A percentile compares a stretch with the other conserved stretches of the same genome.
Evolutionary conservation across 35 echinoderm and acorn worm genomes (phyloP).

Genomic region (Patiria miniata): DNA sequence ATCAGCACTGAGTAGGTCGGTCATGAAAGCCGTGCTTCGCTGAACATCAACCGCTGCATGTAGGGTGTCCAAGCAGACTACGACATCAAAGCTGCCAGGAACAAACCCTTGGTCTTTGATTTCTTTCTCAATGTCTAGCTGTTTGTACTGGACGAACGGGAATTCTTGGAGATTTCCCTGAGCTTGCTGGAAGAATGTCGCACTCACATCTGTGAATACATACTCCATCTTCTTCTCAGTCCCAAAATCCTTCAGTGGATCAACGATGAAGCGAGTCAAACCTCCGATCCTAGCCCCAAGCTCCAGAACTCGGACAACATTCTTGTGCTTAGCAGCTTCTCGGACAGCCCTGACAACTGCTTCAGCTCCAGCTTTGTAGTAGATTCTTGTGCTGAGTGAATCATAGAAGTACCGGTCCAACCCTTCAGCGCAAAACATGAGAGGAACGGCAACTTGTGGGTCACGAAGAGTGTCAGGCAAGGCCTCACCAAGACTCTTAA

Average conservation of each 20-base stretch:
- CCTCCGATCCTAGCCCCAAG: constrained; percentile 95
- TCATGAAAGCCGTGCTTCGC: constrained; percentile 61
- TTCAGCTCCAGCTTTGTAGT: constrained; percentile 87
- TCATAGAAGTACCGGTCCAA: constrained; percentile 87
- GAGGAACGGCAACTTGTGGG: constrained; percentile 68
- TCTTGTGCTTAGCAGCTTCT: constrained; percentile 66
- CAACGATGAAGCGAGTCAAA: constrained; percentile 74
- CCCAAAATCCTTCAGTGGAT: constrained; percentile 67
- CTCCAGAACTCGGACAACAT: constrained; percentile 81
- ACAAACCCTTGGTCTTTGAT: constrained; percentile 85
- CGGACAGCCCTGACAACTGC: constrained; percentile 63
- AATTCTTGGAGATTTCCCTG: constrained; percentile 48
- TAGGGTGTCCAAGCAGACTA: constrained; percentile 89
- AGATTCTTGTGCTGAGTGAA: constrained; percentile 79
- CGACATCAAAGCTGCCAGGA: constrained; percentile 76
- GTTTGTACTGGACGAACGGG: constrained; percentile 90
- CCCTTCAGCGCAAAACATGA: constrained; percentile 80
- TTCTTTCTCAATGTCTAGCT: constrained; percentile 90
- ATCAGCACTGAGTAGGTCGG: constrained; percentile 73
- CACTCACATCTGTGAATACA: constrained; percentile 94
- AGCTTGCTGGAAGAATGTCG: constrained; percentile 90
- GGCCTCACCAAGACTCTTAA: constrained; percentile 77
- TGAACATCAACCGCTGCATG: constrained; percentile 82
- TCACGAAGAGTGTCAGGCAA: constrained; percentile 81
- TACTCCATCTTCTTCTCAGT: constrained; percentile 85